Evolutionary conservation across 2,888 invertebrate genomes (phyloP), one percentile per base, ranked within the genome.

Genomic region (Scaptomyza caliginosa): DNA sequence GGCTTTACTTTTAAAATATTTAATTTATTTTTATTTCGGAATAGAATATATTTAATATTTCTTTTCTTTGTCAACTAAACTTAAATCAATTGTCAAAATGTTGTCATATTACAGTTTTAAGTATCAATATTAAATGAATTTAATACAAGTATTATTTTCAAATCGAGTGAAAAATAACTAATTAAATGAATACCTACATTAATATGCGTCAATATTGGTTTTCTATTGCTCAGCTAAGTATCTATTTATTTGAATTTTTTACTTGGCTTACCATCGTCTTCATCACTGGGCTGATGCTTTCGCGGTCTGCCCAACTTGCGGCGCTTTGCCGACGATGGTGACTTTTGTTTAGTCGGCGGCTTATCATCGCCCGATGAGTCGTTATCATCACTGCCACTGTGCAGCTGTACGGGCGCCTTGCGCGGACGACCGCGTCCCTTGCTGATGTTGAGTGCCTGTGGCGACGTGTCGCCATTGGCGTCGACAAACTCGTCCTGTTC

Each of bases 391-490:
- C 45, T 56, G 10, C 57, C 51, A 24, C 66, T 65, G 40, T 52
- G 40, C 4, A 48, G 19, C 45, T 23, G 38, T 0, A 40, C 59
- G 19, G 40, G 40, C n/a, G 8, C 38, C 32, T 82, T 81, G 10
- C 75, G 80, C 8, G 88, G 88, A 6, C 88, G 89, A 0, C 88
- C 88, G 19, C 89, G 82, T 34, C 88, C 89, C 58, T 84, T 89
- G 34, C 16, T 34, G 10, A 2, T 2, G 13, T 64, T 52, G 0
- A 39, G 0, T 6, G 49, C 24, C 3, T 21, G 30, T 16, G 17
- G 0, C 2, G 30, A 2, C 28, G 19, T 26, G 4, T 62, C 49
- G 23, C 59, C 71, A 8, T 59, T 64, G 10, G 55, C 19, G 11
- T 60, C 70, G 17, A 57, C 69, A 8, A 65, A 59, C 2, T 80